Base-by-base conservation (phyloP, 1,140 invertebrate species). In the Camponotus pennsylvanicus region DNA sequence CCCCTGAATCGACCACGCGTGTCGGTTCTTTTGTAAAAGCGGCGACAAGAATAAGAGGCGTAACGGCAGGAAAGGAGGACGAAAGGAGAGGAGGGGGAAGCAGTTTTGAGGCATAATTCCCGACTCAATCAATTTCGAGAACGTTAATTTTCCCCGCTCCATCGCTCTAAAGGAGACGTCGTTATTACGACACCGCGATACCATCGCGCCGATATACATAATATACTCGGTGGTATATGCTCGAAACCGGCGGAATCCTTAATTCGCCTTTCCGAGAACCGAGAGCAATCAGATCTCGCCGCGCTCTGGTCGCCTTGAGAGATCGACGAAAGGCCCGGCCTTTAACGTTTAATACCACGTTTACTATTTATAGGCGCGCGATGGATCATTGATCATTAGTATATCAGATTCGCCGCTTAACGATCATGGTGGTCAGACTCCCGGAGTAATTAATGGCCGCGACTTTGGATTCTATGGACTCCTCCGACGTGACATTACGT, bases 171-270 rank as follows among this genome's bases (percentile, higher is more conserved):
- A 45, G 59, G 42, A 49, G 73, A 40, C 37, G 87, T 90, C 87
- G 89, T 91, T 87, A 88, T 91, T 91, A 89, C 89, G 85, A 90
- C 87, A 89, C 83, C 61, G 75, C 88, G 88, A 90, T 88, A 91
- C 85, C 73, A 83, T 49, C 37, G 37, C 37, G 37, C 37, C 37
- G 37, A 40, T 40, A 40, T 40, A 40, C 3, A 40, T 40, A 40
- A 18, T 52, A 18, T 5, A 18, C 49, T 3, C 18, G 49, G 75
- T 32, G 52, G 75, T 76, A 52, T 37, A 55, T 27, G 73, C 69
- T 85, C 86, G 83, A 88, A 88, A 90, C 27, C 27, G 27, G 63
- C 69, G 64, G 90, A 86, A 91, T 91, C 85, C 70, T 89, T 90
- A 87, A 91, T 91, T 87, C 67, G 66, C 70, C 84, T 90, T 91